Conservation (phyloP, 1,140 invertebrate species). For the Dufourea novaeangliae region DNA sequence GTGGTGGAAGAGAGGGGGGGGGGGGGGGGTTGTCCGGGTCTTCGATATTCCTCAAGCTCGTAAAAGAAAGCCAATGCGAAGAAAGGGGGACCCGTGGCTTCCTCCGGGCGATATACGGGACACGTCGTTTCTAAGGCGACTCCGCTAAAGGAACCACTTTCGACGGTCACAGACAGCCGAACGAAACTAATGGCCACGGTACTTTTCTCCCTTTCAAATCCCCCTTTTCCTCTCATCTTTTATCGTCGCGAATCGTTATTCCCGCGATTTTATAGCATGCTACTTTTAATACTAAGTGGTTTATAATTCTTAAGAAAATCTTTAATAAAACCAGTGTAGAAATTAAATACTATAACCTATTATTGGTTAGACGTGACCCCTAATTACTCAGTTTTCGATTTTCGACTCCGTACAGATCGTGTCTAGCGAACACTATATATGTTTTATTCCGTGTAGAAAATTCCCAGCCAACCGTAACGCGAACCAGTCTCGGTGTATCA, state of each 20-base stretch:
- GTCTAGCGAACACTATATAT: neutral
- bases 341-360: neutral
- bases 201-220: slow-evolving; percentile 32
- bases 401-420: too few species aligned
- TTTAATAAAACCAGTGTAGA: neutral
- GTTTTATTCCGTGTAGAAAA: neutral
- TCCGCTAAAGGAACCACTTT: slow-evolving; percentile 37
- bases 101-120: slow-evolving; percentile 32
- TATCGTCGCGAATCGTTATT: neutral
- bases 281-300: too few species aligned
- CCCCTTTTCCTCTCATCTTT: neutral
- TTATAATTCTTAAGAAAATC: too few species aligned
- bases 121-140: slow-evolving; percentile 26
- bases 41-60: slow-evolving; percentile 26
- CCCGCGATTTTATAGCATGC: neutral
- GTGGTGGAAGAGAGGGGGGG: too few species aligned
- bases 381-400: too few species aligned
- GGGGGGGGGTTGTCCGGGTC: neutral
- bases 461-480: neutral
- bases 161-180: slow-evolving; percentile 15
- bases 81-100: neutral
- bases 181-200: slow-evolving; percentile 42
- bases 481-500: neutral
- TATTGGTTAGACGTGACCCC: too few species aligned
- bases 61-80: slow-evolving; percentile 21